Percentiles rank a stretch among this genome's conserved stretches.
Evolutionary conservation across 2,888 invertebrate genomes (phyloP).

Genomic region (Stegophylla sp.): DNA sequence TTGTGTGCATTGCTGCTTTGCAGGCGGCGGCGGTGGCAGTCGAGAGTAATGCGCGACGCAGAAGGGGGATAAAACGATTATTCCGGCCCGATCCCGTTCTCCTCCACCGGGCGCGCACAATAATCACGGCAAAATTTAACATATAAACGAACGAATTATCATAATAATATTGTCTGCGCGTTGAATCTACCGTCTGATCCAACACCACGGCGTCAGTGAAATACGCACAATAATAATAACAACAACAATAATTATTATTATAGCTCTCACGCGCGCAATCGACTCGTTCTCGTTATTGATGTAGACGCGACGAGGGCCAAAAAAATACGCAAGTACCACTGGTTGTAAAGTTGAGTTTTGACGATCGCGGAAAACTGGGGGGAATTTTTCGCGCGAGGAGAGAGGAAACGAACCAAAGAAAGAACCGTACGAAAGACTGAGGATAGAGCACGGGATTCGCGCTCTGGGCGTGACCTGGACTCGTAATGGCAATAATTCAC

Average conservation of each 20-base stretch:
- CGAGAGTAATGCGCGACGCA: background rate
- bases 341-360: too few species aligned
- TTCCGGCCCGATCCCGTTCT: background rate
- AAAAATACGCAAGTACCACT: background rate
- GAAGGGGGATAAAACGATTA: slow-evolving; percentile 23
- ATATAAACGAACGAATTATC: slow-evolving; percentile 35
- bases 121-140: slow-evolving; percentile 29
- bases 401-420: background rate
- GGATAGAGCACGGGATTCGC: slow-evolving; percentile 28
- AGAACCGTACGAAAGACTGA: background rate
- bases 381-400: too few species aligned
- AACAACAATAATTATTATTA: background rate
- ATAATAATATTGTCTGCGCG: background rate
- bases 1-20: background rate
- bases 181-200: background rate
- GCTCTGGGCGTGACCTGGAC: slow-evolving; percentile 51
- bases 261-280: too few species aligned
- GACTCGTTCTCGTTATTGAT: too few species aligned
- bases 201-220: background rate
- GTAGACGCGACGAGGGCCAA: too few species aligned
- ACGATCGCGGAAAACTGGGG: too few species aligned
- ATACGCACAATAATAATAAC: background rate
- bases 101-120: too few species aligned
- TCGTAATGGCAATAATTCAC: slow-evolving; percentile 53
- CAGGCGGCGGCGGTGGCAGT: background rate